These are phyloP conservation scores for Tethea ocularis DNA, from an alignment of 2,888 invertebrate genomes.

Conservation along the genomic window DNA sequence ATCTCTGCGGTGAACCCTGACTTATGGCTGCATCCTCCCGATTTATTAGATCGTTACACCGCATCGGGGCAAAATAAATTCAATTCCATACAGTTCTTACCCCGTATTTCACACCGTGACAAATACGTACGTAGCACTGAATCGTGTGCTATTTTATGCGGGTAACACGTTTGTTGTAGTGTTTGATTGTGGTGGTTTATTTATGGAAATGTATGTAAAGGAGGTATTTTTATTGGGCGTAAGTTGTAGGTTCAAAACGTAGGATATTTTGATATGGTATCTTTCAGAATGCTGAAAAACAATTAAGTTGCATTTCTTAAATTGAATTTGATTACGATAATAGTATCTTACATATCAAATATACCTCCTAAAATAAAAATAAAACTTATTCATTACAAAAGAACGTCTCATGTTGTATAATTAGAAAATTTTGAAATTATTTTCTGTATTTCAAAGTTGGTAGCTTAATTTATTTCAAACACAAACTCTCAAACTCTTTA, in stretches of 20 bases:
- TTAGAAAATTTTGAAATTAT: no score
- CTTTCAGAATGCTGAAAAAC: no score
- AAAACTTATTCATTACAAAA: no score
- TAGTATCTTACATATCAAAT: no score
- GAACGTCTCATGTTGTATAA: no score
- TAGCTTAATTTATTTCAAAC: no score
- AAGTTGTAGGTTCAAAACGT: not conserved
- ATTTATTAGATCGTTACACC: slow-evolving; percentile 78
- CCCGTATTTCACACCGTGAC: slow-evolving; percentile 69
- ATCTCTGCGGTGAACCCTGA: slow-evolving; percentile 69
- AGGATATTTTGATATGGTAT: no score
- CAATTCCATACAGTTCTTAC: slow-evolving; percentile 63
- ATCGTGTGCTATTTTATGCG: slow-evolving; percentile 52
- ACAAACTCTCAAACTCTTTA: no score
- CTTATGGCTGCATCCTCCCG: slow-evolving; percentile 65
- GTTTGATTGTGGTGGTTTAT: slow-evolving; percentile 9
- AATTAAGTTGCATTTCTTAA: no score
- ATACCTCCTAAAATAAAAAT: no score
- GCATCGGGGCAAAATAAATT: slow-evolving; percentile 74
- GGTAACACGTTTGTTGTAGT: slow-evolving; percentile 47
- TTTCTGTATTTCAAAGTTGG: no score
- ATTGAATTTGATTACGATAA: no score
- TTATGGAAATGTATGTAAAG: slow-evolving; percentile 13
- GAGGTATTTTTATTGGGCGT: not conserved
- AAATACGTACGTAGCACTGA: slow-evolving; percentile 51